Evolutionary conservation across 1,140 invertebrate species (phyloP).

Genomic region (Drosophila quadrilineata): DNA sequence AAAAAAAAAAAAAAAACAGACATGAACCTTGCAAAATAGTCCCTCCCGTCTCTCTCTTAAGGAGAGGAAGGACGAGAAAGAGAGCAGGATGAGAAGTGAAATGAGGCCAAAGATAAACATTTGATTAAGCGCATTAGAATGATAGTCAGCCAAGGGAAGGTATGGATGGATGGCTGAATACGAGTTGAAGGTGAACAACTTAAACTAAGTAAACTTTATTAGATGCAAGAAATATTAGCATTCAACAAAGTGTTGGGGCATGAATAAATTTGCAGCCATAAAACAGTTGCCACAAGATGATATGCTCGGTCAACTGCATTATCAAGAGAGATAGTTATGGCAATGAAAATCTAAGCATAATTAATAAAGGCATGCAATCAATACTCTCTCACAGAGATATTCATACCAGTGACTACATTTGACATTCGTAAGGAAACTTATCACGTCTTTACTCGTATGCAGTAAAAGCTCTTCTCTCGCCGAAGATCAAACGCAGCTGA

Average conservation of each 20-base stretch:
- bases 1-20: conserved; percentile 22
- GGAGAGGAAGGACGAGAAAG: background rate
- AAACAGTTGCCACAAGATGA: background rate
- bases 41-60: too few relatives aligned
- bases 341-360: too few relatives aligned
- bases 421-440: too few relatives aligned
- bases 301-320: too few relatives aligned
- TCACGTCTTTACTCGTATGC: background rate
- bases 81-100: background rate
- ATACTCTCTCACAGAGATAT: too few relatives aligned
- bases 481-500: background rate
- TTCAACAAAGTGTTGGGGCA: conserved; percentile 15
- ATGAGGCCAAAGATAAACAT: conserved; percentile 61
- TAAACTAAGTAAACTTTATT: conserved; percentile 56
- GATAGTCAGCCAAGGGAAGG: conserved; percentile 9
- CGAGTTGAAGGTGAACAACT: conserved; percentile 45
- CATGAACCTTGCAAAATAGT: background rate
- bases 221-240: conserved; percentile 72
- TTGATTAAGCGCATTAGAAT: conserved; percentile 72
- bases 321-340: too few relatives aligned
- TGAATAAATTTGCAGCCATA: background rate
- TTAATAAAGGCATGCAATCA: too few relatives aligned
- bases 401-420: too few relatives aligned
- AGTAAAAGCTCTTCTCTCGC: background rate
- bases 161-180: background rate